Evolutionary conservation across 2,797 vertebrate genomes (phyloP), one percentile per base, ranked within the genome.

Genomic region (Chanos chanos): DNA sequence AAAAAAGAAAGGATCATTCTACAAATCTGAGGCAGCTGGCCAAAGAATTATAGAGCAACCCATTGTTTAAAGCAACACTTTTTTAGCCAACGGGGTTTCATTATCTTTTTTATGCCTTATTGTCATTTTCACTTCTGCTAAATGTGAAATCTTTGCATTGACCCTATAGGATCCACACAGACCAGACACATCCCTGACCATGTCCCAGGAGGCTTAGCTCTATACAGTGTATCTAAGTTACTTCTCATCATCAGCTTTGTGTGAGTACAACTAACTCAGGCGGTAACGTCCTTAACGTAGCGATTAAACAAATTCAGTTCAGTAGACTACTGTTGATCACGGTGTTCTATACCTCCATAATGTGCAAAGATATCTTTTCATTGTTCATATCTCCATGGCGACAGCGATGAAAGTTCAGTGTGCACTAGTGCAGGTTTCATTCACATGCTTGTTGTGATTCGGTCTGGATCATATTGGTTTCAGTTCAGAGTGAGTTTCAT

Each of bases 221-320:
- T 97, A 31, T 97, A 96, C 86, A 96, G 92, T 0, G 91, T 99
- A 79, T 98, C 96, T 79, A 97, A 92, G 85, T 87, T 98, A 75
- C 90, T 99, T 77, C 90, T 98, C 64, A 85, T 98, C 84, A 94
- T 98, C 87, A 98, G 95, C 83, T 97, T 95, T 74, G 94, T 98
- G 96, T 99, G 89, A 80, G 95, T 84, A 7, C 21, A 2, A 18
- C 52, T 19, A 62, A 57, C 12, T 1, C n/a, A n/a, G n/a, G n/a
- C n/a, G n/a, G n/a, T n/a, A n/a, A n/a, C n/a, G n/a, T n/a, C n/a
- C n/a, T n/a, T n/a, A n/a, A 37, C 13, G 12, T 2, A 18, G 15
- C 15, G 39, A 13, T 15, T 16, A 15, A 7, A 7, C 39, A 13
- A 15, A 3, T 18, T 15, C 39, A 39, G 5, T 16, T 15, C 15